Evolutionary conservation across 2,113 vertebrate genomes (phyloP).

Genomic region (Strigops habroptila): DNA sequence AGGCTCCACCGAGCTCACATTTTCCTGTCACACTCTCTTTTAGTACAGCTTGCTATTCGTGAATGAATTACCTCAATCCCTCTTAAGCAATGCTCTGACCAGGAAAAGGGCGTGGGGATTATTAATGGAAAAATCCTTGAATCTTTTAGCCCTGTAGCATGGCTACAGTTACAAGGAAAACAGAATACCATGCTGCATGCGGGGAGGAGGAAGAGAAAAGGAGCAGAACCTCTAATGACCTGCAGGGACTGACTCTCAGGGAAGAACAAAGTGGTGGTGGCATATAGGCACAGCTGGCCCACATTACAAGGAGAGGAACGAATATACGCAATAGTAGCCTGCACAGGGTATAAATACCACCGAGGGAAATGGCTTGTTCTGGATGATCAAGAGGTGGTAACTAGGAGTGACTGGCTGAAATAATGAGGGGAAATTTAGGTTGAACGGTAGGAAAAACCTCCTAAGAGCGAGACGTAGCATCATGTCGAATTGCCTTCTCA

Average conservation of each 20-base stretch:
- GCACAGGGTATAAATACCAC: background rate
- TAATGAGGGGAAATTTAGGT: background rate
- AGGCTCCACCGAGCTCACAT: background rate
- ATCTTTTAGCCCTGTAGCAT: constrained; percentile 18
- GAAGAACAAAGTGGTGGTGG: background rate
- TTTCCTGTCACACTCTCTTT: background rate
- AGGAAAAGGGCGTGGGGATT: constrained; percentile 66
- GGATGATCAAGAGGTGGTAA: background rate
- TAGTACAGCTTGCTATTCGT: constrained; percentile 17
- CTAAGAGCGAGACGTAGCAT: background rate
- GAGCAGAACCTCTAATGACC: constrained; percentile 1
- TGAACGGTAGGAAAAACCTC: background rate
- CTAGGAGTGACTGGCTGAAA: background rate
- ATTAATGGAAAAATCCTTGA: constrained; percentile 71
- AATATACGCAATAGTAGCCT: background rate
- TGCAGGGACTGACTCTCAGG: background rate
- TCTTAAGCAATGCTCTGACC: constrained; percentile 48
- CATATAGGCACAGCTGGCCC: background rate
- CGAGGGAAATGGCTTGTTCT: background rate
- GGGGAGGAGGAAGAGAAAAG: constrained; percentile 25
- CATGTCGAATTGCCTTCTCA: background rate
- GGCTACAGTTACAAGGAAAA: constrained; percentile 57
- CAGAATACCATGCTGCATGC: constrained; percentile 35
- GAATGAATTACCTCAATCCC: constrained; percentile 71
- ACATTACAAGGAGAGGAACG: background rate